Evolutionary conservation across 92 coral and sea anemone species (phyloP), one percentile per base, ranked within the genome.

Genomic region (Hydrozoanthus gracilis): DNA sequence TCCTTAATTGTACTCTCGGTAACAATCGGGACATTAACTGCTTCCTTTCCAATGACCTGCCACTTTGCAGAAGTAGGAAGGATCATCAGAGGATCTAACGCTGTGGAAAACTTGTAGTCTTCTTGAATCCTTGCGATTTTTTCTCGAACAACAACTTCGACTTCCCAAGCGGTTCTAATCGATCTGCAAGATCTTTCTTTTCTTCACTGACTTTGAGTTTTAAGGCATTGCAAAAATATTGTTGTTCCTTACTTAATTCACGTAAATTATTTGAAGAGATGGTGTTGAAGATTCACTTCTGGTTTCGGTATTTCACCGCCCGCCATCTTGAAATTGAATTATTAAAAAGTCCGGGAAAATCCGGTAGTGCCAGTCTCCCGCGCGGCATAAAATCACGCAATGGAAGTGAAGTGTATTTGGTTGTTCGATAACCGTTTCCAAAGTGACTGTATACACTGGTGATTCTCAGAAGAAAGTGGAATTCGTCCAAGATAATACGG

Each of bases 401-500:
- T n/a, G n/a, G n/a, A n/a, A n/a, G n/a, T n/a, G n/a, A n/a, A n/a
- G n/a, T n/a, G n/a, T n/a, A n/a, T n/a, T n/a, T n/a, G n/a, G n/a
- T n/a, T n/a, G n/a, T n/a, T n/a, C n/a, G n/a, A n/a, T n/a, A n/a
- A n/a, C n/a, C n/a, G n/a, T n/a, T n/a, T n/a, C n/a, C n/a, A n/a
- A n/a, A n/a, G n/a, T n/a, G n/a, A n/a, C n/a, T n/a, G n/a, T n/a
- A n/a, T n/a, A 89, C 83, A 49, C 86, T 89, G 3, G 92, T 89
- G 64, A 89, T 89, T 52, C 88, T 49, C 16, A 90, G 70, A 62
- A 86, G 90, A 65, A n/a, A n/a, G n/a, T 90, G 90, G 0, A 90
- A 73, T 67, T 86, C 92, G 52, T 86, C 92, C 8, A 86, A 82
- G 27, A 89, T 74, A 52, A 89, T 86, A 68, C 75, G 90, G 79